Base-by-base conservation (phyloP, 2,888 invertebrate genomes). In the Cyaniris semiargus region DNA sequence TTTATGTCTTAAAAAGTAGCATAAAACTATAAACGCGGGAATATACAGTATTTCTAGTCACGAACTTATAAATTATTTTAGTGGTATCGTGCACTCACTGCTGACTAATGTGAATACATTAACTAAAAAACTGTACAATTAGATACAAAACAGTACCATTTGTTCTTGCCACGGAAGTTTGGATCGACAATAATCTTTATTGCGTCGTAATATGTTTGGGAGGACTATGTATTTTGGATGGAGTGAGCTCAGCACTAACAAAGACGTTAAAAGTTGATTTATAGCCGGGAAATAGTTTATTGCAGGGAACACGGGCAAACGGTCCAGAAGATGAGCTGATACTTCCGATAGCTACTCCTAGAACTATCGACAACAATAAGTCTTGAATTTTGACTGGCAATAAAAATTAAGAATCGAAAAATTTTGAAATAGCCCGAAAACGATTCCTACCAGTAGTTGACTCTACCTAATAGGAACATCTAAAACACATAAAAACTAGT, bases 191-290 rank as follows among this genome's bases (percentile, higher is more conserved):
- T 44, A 27, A 74, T 74, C 48, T 53, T 31, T 48, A 44, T 23
- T 72, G 18, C 7, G 48, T 7, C 53, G 27, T 53, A 74, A 74
- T 53, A 74, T 48, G 72, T 38, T 44, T 31, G 71, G 44, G 44
- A 44, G 71, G 27, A 48, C 13, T 53, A 48, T 53, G 74, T 58
- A 70, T 60, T 72, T 72, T 72, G 58, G 56, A 56, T 74, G 58
- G 23, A 56, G 58, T 79, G 78, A 79, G 80, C 78, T 78, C 78
- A 70, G 81, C 81, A 81, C 80, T 83, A 85, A 85, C 84, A 83
- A 82, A 82, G 81, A 83, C 84, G 83, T 88, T 86, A 87, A 88
- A 78, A 81, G 78, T 78, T 88, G 86, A 88, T 89, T 87, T 89
- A 89, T 83, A 82, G 82, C 81, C 84, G 82, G 85, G 86, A 81